Evolutionary conservation across 1,140 invertebrate genomes (phyloP).

Genomic region (Aethina tumida): DNA sequence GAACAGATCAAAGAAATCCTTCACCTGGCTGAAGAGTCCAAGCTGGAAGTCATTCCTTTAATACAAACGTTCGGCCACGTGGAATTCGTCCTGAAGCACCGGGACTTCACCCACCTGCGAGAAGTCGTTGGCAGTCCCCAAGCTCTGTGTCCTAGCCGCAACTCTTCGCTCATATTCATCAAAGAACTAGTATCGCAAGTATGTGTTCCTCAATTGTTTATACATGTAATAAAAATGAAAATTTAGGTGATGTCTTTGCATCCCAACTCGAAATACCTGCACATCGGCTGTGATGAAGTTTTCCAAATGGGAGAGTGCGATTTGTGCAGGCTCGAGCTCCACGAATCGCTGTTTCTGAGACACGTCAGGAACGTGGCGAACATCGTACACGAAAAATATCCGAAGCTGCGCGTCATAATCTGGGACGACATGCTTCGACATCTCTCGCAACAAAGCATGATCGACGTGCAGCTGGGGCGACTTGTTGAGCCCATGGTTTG

Average conservation of each 20-base stretch:
- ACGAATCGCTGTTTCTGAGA: slow-evolving; percentile 55
- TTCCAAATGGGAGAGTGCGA: slow-evolving; percentile 74
- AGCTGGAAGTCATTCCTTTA: slow-evolving; percentile 79
- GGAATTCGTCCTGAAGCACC: slow-evolving; percentile 80
- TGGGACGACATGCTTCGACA: slow-evolving; percentile 93
- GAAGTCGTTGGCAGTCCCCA: slow-evolving; percentile 70
- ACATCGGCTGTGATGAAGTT: slow-evolving; percentile 76
- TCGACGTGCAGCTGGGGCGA: slow-evolving; percentile 58
- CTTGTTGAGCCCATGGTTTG: slow-evolving; percentile 83
- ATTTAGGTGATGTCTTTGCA: slow-evolving; percentile 53
- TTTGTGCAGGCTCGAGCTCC: slow-evolving; percentile 46
- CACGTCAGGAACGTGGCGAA: slow-evolving; percentile 56
- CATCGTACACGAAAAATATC: slow-evolving; percentile 52
- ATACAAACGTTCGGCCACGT: slow-evolving; percentile 94
- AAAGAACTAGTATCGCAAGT: slow-evolving; percentile 78
- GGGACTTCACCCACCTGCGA: slow-evolving; percentile 62
- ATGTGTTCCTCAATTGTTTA: slow-evolving; percentile 34
- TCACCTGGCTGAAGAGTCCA: slow-evolving; percentile 49
- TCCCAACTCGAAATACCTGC: slow-evolving; percentile 39
- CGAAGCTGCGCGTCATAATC: slow-evolving; percentile 58
- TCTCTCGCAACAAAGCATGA: slow-evolving; percentile 54
- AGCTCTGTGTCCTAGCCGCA: slow-evolving; percentile 72
- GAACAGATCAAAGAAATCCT: slow-evolving; percentile 57
- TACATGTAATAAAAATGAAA: background rate
- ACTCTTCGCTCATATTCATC: slow-evolving; percentile 60